These are phyloP conservation scores for Glaucopsyche alexis DNA, from an alignment of 2,888 invertebrate species.

Conservation along the genomic window DNA sequence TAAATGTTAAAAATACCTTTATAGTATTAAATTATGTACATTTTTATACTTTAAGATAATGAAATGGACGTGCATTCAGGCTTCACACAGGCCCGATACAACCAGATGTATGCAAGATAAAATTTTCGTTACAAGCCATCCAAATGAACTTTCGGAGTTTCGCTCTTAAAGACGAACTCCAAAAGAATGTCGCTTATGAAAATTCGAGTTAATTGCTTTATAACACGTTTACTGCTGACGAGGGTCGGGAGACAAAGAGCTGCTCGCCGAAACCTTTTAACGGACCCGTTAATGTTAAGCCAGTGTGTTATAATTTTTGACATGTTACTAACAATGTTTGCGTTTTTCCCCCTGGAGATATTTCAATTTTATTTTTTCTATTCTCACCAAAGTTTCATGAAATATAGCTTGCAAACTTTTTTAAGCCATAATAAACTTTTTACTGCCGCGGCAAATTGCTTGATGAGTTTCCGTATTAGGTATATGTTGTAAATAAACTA, in stretches of 20 bases:
- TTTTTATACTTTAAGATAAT: too few relatives aligned
- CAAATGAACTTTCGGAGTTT: not conserved
- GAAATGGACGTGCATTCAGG: too few relatives aligned
- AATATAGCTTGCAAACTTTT: constrained; percentile 2
- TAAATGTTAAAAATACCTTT: too few relatives aligned
- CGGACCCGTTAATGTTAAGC: constrained; percentile 49
- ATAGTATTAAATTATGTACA: too few relatives aligned
- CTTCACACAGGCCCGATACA: too few relatives aligned
- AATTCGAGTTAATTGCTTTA: constrained; percentile 56
- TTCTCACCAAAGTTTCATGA: not conserved
- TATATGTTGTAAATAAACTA: too few relatives aligned
- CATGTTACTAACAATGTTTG: constrained; percentile 41
- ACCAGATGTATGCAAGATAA: too few relatives aligned
- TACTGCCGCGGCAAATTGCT: constrained; percentile 3
- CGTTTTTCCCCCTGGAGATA: constrained; percentile 19
- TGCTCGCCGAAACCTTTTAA: constrained; percentile 57
- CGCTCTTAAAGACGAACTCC: constrained; percentile 4
- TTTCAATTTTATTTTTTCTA: constrained; percentile 8
- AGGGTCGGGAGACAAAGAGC: constrained; percentile 63
- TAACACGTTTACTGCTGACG: constrained; percentile 65
- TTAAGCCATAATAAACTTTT: constrained; percentile 12
- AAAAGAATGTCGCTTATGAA: constrained; percentile 42
- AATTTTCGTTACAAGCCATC: too few relatives aligned
- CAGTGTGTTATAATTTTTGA: constrained; percentile 51
- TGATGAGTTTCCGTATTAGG: not conserved